Evolutionary conservation across 2,797 vertebrate genomes (phyloP).

Genomic region (Phoxinus dragarum): DNA sequence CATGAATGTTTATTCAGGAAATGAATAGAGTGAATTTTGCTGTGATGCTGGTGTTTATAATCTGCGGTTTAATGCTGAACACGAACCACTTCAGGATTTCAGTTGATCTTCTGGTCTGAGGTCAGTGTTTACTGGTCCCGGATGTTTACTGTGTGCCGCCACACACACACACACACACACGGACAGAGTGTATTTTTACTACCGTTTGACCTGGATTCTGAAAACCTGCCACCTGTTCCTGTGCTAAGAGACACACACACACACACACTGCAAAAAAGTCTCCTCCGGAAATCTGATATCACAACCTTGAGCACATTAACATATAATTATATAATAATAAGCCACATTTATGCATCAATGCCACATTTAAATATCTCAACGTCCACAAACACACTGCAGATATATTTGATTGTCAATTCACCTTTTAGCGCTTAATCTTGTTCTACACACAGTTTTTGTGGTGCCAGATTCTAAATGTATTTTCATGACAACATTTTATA

Average conservation of each 20-base stretch:
- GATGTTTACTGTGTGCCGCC: conserved; percentile 3
- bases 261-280: no score
- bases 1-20: not conserved
- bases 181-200: conserved; percentile 5
- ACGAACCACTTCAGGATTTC: not conserved
- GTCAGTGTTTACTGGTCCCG: conserved; percentile 10
- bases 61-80: not conserved
- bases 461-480: not conserved
- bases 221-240: not conserved
- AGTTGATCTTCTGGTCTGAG: not conserved
- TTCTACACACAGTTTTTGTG: not conserved
- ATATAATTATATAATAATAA: no score
- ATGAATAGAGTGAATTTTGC: not conserved
- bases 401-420: no score
- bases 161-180: not conserved
- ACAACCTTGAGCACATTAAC: no score
- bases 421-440: no score
- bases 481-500: no score
- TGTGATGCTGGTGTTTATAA: not conserved
- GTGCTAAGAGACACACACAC: not conserved
- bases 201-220: conserved; percentile 17
- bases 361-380: no score
- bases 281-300: not conserved
- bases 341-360: no score
- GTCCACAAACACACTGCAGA: no score